Evolutionary conservation across 23 tunicate species (phyloP), one percentile per base, ranked within the genome.

Genomic region (Oikopleura albicans): DNA sequence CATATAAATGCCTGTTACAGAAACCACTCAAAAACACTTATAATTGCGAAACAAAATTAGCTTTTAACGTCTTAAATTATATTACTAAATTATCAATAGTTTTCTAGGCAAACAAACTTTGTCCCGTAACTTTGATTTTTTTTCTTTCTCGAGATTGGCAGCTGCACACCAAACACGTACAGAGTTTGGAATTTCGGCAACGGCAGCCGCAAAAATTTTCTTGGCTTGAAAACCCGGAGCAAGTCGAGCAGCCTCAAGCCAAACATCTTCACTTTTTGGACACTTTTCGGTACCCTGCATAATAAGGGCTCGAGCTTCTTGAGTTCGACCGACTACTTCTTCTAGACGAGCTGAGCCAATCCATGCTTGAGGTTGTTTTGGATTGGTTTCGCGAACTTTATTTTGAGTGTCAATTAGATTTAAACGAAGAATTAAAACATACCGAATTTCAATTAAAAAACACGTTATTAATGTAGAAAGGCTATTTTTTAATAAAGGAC

Each of bases 281-380:
- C 99, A 95, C 96, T 88, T 95, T 85, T 95, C 99, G 0, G 99
- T 95, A 49, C 96, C 99, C 83, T 95, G 91, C 99, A 95, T 95
- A 84, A 95, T 95, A 66, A 90, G 87, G 75, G 87, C 91, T 83
- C 97, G 40, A 12, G 96, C 90, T 49, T 83, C 87, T 39, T 87
- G 91, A 39, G 90, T 57, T 59, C 89, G 90, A 75, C 99, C 99
- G 12, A 95, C 91, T 38, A 89, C 99, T 84, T 95, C 99, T 83
- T 95, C 99, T 66, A 95, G 40, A 39, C 99, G 59, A 1, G 99
- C 99, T 39, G 99, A 95, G 0, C 96, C 99, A 84, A 95, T 89
- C 99, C 99, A 95, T 34, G 92, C 99, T 40, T 95, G 99, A 22
- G 99, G 92, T 76, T 95, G 99, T 84, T 95, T 95, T 1, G 99